These are phyloP conservation scores for Pemphredon lugubris DNA, from an alignment of 2,888 invertebrate genomes.

Conservation along the genomic window DNA sequence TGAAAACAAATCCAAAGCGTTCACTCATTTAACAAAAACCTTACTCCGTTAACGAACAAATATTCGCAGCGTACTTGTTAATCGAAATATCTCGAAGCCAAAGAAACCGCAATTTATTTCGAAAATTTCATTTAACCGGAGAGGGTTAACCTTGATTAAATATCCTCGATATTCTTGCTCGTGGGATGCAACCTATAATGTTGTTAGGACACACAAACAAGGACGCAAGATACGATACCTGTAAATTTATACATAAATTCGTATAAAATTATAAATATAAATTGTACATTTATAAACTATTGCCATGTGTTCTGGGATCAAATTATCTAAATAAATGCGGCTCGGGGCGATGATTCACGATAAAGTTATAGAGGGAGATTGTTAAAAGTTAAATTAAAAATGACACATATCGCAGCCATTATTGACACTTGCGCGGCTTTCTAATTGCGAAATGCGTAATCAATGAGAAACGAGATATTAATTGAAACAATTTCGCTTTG, in stretches of 20 bases:
- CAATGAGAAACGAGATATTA: not conserved
- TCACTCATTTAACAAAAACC: too few species aligned
- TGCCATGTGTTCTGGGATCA: constrained; percentile 75
- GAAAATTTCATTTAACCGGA: not conserved
- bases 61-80: too few species aligned
- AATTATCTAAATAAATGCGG: constrained; percentile 62
- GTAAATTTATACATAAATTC: constrained; percentile 54
- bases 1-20: too few species aligned
- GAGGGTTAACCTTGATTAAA: constrained; percentile 16
- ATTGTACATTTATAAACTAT: constrained; percentile 54
- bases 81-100: too few species aligned
- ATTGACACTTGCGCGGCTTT: constrained; percentile 37
- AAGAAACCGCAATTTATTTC: too few species aligned
- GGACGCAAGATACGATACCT: constrained; percentile 23
- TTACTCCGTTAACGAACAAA: too few species aligned
- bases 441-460: constrained; percentile 26
- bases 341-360: constrained; percentile 44
- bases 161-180: constrained; percentile 1
- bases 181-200: constrained; percentile 17
- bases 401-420: constrained; percentile 57
- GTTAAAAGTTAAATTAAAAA: constrained; percentile 50
- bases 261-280: constrained; percentile 54
- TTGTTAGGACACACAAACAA: constrained; percentile 16
- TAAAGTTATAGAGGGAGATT: constrained; percentile 7
- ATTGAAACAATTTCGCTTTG: not conserved